A percentile compares a stretch with the other conserved stretches of the same genome.
These are phyloP conservation scores for Dione juno DNA, from an alignment of 2,888 invertebrate genomes.

Conservation along the genomic window DNA sequence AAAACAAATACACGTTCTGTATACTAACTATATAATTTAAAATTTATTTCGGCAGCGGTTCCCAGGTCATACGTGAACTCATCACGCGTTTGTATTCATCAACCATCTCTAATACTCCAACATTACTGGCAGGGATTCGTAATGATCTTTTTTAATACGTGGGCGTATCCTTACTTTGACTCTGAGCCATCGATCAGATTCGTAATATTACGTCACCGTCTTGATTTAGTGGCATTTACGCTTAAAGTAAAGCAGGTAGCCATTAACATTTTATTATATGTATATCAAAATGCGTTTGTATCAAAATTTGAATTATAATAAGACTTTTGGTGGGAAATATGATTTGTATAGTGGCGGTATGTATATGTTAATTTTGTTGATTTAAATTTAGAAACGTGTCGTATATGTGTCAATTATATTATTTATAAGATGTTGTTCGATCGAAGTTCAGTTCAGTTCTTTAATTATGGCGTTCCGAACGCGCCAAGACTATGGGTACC, in stretches of 20 bases:
- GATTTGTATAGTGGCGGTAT: neutral
- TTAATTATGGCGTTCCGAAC: too few species aligned
- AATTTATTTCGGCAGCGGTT: slow-evolving; percentile 11
- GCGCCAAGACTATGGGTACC: too few species aligned
- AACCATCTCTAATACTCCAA: slow-evolving; percentile 34
- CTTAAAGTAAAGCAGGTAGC: slow-evolving; percentile 19
- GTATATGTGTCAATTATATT: slow-evolving; percentile 5
- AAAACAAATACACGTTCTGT: neutral
- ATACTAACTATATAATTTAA: neutral
- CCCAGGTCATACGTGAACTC: slow-evolving; percentile 25
- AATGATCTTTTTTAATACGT: slow-evolving; percentile 50
- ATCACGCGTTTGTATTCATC: slow-evolving; percentile 38
- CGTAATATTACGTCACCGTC: slow-evolving; percentile 49
- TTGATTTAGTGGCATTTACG: slow-evolving; percentile 36
- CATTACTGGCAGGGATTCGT: slow-evolving; percentile 44
- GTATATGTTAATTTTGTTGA: slow-evolving; percentile 6
- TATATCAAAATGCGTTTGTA: neutral
- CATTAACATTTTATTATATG: slow-evolving; percentile 29
- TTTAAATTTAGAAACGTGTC: neutral
- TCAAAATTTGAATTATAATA: slow-evolving; percentile 9
- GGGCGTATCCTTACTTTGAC: slow-evolving; percentile 52
- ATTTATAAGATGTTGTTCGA: neutral
- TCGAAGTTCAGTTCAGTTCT: too few species aligned
- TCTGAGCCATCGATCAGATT: slow-evolving; percentile 50
- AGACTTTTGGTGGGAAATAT: neutral